These are phyloP conservation scores for Cryptophagus acutangulus DNA, from an alignment of 2,888 invertebrate genomes.

Conservation along the genomic window DNA sequence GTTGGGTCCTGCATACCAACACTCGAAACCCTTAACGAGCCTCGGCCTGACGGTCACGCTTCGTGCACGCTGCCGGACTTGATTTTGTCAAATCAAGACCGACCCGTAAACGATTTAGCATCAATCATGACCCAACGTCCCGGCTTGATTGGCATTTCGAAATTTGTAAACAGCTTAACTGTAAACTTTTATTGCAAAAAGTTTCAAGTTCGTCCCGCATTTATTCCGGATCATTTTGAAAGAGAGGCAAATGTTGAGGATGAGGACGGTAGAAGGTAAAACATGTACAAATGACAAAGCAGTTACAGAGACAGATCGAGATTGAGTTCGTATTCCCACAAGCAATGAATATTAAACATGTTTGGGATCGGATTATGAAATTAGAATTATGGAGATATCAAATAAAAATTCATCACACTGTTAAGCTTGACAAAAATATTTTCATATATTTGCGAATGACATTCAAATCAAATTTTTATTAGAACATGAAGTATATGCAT, in stretches of 20 bases:
- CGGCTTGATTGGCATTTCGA: slow-evolving; percentile 3
- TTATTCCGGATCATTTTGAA: too few relatives aligned
- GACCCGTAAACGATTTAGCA: slow-evolving; percentile 12
- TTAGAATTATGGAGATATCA: slow-evolving; percentile 22
- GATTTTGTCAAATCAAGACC: slow-evolving; percentile 6
- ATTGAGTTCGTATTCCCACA: slow-evolving; percentile 16
- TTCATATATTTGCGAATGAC: neutral
- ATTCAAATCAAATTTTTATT: neutral
- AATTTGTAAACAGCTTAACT: neutral
- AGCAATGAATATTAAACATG: slow-evolving; percentile 26
- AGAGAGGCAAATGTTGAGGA: too few relatives aligned
- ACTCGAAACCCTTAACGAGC: slow-evolving; percentile 6
- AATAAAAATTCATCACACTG: slow-evolving; percentile 19
- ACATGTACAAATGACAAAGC: slow-evolving; percentile 4
- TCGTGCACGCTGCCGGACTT: slow-evolving; percentile 3
- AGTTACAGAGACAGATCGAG: slow-evolving; percentile 3
- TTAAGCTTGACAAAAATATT: slow-evolving; percentile 7
- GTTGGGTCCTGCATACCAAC: slow-evolving; percentile 31
- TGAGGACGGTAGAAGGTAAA: too few relatives aligned
- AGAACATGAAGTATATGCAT: neutral
- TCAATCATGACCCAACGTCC: slow-evolving; percentile 12
- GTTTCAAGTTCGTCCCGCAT: neutral
- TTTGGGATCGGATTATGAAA: slow-evolving; percentile 21
- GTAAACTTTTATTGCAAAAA: neutral
- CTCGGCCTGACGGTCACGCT: slow-evolving; percentile 18